phyloP scores from a whole-genome alignment of 2,888 invertebrate genomes.

The Nephrotoma guestfalica region DNA sequence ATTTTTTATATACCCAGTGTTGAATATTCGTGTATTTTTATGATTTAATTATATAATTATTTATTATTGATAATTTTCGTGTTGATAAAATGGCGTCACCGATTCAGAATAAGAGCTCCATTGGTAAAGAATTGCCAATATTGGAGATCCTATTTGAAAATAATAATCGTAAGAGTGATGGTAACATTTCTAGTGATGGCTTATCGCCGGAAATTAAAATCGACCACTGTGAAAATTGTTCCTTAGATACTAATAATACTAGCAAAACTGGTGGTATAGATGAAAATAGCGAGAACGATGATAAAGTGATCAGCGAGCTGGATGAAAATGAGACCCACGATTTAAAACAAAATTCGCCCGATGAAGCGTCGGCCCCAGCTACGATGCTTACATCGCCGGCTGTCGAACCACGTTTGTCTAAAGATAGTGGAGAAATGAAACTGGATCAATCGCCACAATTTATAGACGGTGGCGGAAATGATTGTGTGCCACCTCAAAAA shows the following conservation, averaged over 20 bases:
- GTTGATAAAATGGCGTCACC: not conserved
- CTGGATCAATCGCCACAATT: slow-evolving; percentile 20
- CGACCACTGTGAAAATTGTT: not conserved
- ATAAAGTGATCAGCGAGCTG: not conserved
- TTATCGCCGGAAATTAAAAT: slow-evolving; percentile 15
- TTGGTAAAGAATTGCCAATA: slow-evolving; percentile 30
- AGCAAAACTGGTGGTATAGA: not conserved
- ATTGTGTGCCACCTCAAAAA: slow-evolving; percentile 44
- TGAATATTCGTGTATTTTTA: not conserved
- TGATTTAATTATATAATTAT: not conserved
- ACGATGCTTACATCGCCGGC: slow-evolving; percentile 42
- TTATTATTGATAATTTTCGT: not conserved
- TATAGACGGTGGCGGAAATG: slow-evolving; percentile 21
- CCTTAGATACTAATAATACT: not conserved
- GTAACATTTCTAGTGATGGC: slow-evolving; percentile 14
- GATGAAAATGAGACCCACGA: slow-evolving; percentile 15
- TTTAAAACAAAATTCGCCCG: slow-evolving; percentile 23
- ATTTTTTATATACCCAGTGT: not conserved
- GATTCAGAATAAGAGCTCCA: slow-evolving; percentile 10
- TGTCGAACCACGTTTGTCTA: slow-evolving; percentile 38
- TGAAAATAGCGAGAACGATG: not conserved
- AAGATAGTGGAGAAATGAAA: slow-evolving; percentile 39
- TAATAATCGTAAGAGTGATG: slow-evolving; percentile 11
- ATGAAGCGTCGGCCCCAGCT: slow-evolving; percentile 41
- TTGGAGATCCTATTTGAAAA: slow-evolving; percentile 26